These are phyloP conservation scores for Hylaea fasciaria DNA, from an alignment of 2,888 invertebrate genomes.

Conservation along the genomic window DNA sequence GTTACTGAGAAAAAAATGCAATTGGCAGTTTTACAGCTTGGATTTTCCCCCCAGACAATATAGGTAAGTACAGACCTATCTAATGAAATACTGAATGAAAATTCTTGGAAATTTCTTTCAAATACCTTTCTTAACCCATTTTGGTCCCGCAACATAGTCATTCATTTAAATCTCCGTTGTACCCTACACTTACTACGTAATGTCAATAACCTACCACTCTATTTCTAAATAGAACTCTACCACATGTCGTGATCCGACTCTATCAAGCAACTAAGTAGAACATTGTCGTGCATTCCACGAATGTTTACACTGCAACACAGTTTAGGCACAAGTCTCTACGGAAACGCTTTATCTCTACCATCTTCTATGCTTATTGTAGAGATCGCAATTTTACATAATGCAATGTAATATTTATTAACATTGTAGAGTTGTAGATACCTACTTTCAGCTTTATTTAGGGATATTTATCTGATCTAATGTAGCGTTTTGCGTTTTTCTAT, in stretches of 20 bases:
- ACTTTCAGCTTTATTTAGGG: slow-evolving; percentile 39
- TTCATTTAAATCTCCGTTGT: neutral
- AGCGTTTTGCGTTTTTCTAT: no score
- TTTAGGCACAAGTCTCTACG: slow-evolving; percentile 21
- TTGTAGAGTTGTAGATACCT: slow-evolving; percentile 1
- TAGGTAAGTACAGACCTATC: no score
- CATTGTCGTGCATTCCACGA: slow-evolving; percentile 44
- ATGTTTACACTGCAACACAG: slow-evolving; percentile 31
- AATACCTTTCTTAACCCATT: no score
- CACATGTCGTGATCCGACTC: slow-evolving; percentile 50
- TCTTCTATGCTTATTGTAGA: slow-evolving; percentile 18
- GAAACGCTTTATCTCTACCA: slow-evolving; percentile 15
- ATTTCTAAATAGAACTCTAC: slow-evolving; percentile 20
- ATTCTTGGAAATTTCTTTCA: no score
- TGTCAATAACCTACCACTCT: slow-evolving; percentile 16
- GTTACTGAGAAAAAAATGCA: no score
- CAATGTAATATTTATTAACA: slow-evolving; percentile 11
- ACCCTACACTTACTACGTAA: neutral
- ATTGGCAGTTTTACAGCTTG: no score
- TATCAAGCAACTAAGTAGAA: slow-evolving; percentile 47
- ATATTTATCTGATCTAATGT: no score
- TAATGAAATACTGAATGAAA: no score
- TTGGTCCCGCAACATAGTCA: neutral
- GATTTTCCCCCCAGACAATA: no score
- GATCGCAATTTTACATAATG: neutral